Conservation (phyloP, 2,888 invertebrate genomes). For the Thymelicus sylvestris region DNA sequence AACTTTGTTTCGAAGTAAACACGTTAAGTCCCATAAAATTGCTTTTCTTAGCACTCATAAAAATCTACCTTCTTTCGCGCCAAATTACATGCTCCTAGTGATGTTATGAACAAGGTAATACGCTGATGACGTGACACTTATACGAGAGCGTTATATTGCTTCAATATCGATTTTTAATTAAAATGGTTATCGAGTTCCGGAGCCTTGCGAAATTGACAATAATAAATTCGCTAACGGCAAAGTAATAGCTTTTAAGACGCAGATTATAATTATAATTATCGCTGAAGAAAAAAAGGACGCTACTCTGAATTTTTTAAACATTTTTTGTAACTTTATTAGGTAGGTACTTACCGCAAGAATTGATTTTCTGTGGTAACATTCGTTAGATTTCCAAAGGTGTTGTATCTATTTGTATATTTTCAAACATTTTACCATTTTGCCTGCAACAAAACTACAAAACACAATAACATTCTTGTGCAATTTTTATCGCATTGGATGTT, state of each 20-base stretch:
- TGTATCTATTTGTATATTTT: background rate
- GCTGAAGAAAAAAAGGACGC: conserved; percentile 19
- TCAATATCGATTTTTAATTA: conserved; percentile 43
- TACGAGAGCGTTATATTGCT: conserved; percentile 35
- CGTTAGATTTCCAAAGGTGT: background rate
- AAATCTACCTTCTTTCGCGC: conserved; percentile 4
- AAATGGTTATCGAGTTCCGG: conserved; percentile 44
- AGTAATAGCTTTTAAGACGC: conserved; percentile 42
- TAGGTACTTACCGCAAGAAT: background rate
- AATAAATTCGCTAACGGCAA: conserved; percentile 37
- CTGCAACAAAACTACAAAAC: conserved; percentile 3
- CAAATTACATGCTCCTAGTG: conserved; percentile 17
- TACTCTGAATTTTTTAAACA: conserved; percentile 21
- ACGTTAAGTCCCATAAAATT: background rate
- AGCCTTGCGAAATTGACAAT: conserved; percentile 42
- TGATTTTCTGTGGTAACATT: background rate
- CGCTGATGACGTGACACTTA: conserved; percentile 20
- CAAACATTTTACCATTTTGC: background rate
- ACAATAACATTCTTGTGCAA: background rate
- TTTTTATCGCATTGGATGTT: conserved; percentile 4
- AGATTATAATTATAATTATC: conserved; percentile 21
- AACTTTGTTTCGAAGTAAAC: background rate
- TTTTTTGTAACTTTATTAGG: background rate
- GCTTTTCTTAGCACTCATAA: background rate
- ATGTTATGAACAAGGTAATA: conserved; percentile 12